These are phyloP conservation scores for Epinotia demarniana DNA, from an alignment of 2,888 invertebrate genomes.

Conservation along the genomic window DNA sequence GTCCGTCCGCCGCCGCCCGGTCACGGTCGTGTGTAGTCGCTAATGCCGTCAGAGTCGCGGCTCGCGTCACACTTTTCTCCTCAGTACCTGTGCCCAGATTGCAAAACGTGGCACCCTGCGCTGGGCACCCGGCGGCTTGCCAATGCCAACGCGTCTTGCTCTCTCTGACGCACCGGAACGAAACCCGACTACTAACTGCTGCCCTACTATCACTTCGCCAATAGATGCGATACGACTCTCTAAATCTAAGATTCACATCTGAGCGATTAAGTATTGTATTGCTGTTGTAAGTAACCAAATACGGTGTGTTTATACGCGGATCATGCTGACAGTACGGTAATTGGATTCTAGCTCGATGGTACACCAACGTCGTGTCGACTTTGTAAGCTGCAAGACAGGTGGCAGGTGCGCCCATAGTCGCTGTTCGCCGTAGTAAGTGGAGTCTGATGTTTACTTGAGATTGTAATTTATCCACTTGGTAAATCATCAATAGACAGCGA, in stretches of 20 bases:
- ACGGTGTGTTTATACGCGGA: constrained; percentile 27
- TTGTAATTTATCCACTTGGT: not conserved
- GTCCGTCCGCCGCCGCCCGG: constrained; percentile 57
- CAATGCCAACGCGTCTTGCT: constrained; percentile 60
- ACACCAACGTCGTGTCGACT: constrained; percentile 51
- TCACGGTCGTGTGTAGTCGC: constrained; percentile 69
- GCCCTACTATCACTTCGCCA: constrained; percentile 79
- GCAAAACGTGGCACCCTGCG: constrained; percentile 55
- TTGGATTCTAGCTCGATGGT: constrained; percentile 52
- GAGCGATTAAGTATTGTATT: constrained; percentile 45
- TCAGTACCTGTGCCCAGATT: constrained; percentile 46
- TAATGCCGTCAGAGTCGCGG: constrained; percentile 56
- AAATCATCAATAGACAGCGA: not conserved
- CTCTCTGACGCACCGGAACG: constrained; percentile 70
- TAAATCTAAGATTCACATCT: constrained; percentile 59
- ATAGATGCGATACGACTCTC: constrained; percentile 59
- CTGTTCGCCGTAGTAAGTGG: not conserved
- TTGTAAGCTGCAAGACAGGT: constrained; percentile 51
- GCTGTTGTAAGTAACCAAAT: constrained; percentile 41
- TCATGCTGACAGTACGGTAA: constrained; percentile 51
- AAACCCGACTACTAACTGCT: constrained; percentile 65
- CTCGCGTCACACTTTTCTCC: constrained; percentile 65
- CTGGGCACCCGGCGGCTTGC: constrained; percentile 51
- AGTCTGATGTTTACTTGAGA: not conserved
- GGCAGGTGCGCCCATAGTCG: constrained; percentile 45